These are phyloP conservation scores for Brachionus rotundiformis DNA, from an alignment of 1,140 invertebrate species.

Conservation along the genomic window DNA sequence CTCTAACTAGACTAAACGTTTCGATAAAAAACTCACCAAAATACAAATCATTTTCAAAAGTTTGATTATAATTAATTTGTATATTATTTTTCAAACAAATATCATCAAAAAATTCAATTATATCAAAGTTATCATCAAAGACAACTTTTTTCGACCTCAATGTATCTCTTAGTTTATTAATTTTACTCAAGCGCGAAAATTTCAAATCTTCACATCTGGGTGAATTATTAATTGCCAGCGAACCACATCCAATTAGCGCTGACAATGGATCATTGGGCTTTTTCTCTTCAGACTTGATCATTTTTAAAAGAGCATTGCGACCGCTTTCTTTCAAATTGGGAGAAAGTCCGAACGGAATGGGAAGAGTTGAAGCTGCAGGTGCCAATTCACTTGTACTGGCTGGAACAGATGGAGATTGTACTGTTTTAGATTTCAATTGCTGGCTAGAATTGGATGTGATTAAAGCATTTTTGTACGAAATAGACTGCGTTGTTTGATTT, in stretches of 20 bases:
- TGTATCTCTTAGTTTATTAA: conserved; percentile 24
- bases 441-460: not conserved
- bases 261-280: conserved; percentile 6
- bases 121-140: conserved; percentile 14
- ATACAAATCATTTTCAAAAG: not conserved
- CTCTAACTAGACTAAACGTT: not conserved
- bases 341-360: conserved; percentile 16
- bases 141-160: not conserved
- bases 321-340: conserved; percentile 1
- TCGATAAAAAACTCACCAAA: conserved; percentile 16
- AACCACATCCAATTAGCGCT: not conserved
- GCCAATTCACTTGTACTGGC: conserved; percentile 4
- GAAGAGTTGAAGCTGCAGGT: conserved; percentile 12
- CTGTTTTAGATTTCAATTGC: not conserved
- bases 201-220: not conserved
- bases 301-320: conserved; percentile 1
- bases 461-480: not conserved
- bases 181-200: conserved; percentile 35
- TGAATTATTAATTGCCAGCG: not conserved
- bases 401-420: conserved; percentile 33
- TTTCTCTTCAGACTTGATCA: not conserved
- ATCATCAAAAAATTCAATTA: conserved; percentile 22
- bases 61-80: not conserved
- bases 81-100: not conserved
- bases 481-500: not conserved